phyloP scores from a whole-genome alignment of 2,113 vertebrate genomes.

The Halichoerus grypus region DNA sequence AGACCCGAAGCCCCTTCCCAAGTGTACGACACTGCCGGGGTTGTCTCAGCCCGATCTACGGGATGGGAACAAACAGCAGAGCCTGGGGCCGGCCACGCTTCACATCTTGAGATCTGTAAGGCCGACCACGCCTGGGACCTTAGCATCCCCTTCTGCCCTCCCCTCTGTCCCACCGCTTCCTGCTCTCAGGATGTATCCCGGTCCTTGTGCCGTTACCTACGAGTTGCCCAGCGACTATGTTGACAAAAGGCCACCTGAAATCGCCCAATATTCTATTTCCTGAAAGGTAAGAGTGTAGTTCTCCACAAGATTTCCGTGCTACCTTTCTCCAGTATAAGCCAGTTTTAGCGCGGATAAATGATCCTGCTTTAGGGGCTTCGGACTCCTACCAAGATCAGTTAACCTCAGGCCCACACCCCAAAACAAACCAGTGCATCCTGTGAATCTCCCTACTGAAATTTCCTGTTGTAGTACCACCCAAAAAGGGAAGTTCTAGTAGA shows the following conservation, averaged over 20 bases:
- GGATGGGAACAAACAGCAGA: not conserved
- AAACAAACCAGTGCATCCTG: slow-evolving; percentile 37
- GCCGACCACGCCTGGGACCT: not conserved
- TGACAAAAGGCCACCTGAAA: not conserved
- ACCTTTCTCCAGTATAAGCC: not conserved
- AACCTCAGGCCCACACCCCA: not conserved
- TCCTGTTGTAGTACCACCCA: not conserved
- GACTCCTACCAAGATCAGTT: not conserved
- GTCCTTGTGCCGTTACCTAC: not conserved
- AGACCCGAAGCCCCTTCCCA: not conserved
- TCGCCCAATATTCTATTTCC: not conserved
- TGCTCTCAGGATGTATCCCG: not conserved
- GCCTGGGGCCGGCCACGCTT: not conserved
- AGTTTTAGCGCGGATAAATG: not conserved
- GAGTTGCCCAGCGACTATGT: not conserved
- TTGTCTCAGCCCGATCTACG: not conserved
- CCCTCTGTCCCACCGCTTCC: not conserved
- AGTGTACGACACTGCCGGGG: too few relatives aligned
- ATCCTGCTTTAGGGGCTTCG: not conserved
- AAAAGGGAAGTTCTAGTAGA: slow-evolving; percentile 34
- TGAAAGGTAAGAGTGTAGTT: not conserved
- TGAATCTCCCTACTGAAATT: slow-evolving; percentile 36
- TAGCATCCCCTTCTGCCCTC: not conserved
- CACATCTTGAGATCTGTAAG: not conserved
- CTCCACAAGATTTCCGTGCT: not conserved